Base-by-base conservation (phyloP, 2,888 invertebrate genomes). In the Leucophenga maculata region DNA sequence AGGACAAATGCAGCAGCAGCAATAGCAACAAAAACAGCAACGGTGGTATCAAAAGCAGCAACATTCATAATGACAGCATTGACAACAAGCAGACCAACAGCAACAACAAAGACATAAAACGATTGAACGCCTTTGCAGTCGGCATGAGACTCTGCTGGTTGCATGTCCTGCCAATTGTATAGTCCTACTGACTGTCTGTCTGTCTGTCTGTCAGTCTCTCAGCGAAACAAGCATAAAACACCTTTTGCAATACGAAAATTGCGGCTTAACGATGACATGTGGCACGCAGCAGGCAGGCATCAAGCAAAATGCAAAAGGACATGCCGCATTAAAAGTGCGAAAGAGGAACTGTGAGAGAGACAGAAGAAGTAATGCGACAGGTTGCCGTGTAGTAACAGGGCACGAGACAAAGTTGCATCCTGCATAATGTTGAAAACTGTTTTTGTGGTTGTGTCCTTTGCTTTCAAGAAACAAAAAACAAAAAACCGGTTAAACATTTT, bases 211-310 rank as follows among this genome's bases (percentile, higher is more conserved):
- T 20, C 26, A 6, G 22, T 26, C 55, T 18, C 14, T 14, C 26
- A 55, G 55, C 26, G 14, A 39, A 11, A 55, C 22, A 22, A 55
- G 52, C 2, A 55, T 20, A 55, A 64, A 64, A 64, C 62, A 64
- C 62, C 62, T 64, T 64, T 64, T 64, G n/a, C 18, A 11, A 31
- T 20, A 44, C n/a, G 48, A 64, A 62, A 64, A 64, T 64, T 64
- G 48, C 62, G 48, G 62, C 48, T 64, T 64, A 46, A 22, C 46
- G 62, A 18, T 64, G 62, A 64, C 62, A 64, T 64, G 46, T 64
- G 60, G 60, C 60, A 60, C 18, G n/a, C 57, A 26, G 39, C 39
- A 39, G 14, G 26, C 31, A 26, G 14, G 26, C 31, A 26, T 13
- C 20, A n/a, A 57, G 18, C 9, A n/a, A 39, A 11, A 60, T 16